phyloP scores from a whole-genome alignment of 1,140 invertebrate species.

The Bombus terrestris region DNA sequence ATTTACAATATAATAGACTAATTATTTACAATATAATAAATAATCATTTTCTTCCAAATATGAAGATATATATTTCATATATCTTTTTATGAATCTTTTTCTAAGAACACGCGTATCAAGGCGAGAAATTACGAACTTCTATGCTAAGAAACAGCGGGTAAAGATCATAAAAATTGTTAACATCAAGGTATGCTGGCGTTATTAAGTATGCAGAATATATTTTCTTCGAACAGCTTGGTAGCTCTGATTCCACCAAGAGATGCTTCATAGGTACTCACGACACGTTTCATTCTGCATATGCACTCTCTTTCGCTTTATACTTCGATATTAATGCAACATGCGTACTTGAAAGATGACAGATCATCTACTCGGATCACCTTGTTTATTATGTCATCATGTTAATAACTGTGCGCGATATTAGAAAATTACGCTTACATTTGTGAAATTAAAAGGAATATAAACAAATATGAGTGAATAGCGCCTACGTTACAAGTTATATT shows the following conservation, averaged over 20 bases:
- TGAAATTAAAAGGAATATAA: too few relatives aligned
- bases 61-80: too few relatives aligned
- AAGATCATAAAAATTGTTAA: neutral
- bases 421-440: too few relatives aligned
- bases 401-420: too few relatives aligned
- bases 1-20: neutral
- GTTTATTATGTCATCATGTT: too few relatives aligned
- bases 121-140: too few relatives aligned
- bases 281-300: slow-evolving; percentile 30
- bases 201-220: slow-evolving; percentile 1
- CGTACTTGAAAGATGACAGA: slow-evolving; percentile 29
- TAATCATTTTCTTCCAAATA: neutral
- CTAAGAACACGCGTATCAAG: too few relatives aligned
- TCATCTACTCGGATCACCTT: too few relatives aligned
- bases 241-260: neutral
- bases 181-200: too few relatives aligned
- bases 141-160: neutral
- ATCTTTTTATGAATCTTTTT: too few relatives aligned
- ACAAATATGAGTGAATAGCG: too few relatives aligned
- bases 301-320: slow-evolving; percentile 11
- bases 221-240: neutral
- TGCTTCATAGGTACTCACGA: neutral
- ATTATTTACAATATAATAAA: neutral
- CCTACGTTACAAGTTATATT: too few relatives aligned
- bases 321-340: slow-evolving; percentile 3